Conservation (phyloP, 2,888 invertebrate species). For the Acanthococcus lagerstroemiae region DNA sequence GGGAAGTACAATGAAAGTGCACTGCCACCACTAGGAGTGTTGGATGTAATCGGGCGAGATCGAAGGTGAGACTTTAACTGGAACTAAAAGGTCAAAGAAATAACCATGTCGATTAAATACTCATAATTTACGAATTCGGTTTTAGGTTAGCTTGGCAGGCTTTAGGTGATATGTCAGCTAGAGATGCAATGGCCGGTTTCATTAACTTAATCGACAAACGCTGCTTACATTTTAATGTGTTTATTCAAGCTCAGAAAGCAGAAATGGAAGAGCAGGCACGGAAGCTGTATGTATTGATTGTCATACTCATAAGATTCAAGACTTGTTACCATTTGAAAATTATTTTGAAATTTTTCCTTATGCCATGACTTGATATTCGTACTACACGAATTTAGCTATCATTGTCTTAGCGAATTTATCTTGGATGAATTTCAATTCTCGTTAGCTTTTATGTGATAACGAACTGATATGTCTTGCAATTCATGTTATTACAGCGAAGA, state of each 20-base stretch:
- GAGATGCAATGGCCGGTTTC: constrained; percentile 87
- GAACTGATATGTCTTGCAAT: background rate
- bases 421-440: background rate
- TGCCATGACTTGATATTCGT: background rate
- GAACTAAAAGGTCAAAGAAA: too few relatives aligned
- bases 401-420: background rate
- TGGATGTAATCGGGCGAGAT: constrained; percentile 92
- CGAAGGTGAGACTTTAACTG: constrained; percentile 51
- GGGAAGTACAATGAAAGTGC: constrained; percentile 64
- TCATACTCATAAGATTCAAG: too few relatives aligned
- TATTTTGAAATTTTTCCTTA: background rate
- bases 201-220: constrained; percentile 73
- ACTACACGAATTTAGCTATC: too few relatives aligned
- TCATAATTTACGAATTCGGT: constrained; percentile 7
- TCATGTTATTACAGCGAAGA: constrained; percentile 43
- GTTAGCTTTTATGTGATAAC: background rate
- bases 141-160: constrained; percentile 79
- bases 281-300: constrained; percentile 44
- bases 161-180: constrained; percentile 71
- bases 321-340: too few relatives aligned
- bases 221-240: constrained; percentile 84
- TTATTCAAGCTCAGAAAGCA: constrained; percentile 80
- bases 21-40: constrained; percentile 71
- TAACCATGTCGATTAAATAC: too few relatives aligned
- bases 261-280: constrained; percentile 72